Conservation (phyloP, 2,888 invertebrate genomes). For the Leptopilina drosophilae region DNA sequence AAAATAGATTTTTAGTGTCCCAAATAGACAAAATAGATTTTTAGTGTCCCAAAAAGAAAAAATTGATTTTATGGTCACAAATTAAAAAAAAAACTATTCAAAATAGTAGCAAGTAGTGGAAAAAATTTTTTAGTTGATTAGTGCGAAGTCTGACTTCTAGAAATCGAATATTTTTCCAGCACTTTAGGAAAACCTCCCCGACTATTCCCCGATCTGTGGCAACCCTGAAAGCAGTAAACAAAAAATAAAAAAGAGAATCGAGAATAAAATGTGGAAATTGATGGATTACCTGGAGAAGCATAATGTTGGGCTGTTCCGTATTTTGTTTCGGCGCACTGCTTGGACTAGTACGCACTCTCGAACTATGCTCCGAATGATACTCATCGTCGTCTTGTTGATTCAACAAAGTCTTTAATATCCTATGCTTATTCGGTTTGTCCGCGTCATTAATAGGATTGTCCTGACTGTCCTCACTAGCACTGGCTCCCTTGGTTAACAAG, state of each 20-base stretch:
- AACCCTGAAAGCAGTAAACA: not conserved
- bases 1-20: no score
- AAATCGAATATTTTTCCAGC: no score
- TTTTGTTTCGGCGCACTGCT: conserved; percentile 66
- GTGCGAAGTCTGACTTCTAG: no score
- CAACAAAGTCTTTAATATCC: conserved; percentile 81
- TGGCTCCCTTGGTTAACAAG: conserved; percentile 76
- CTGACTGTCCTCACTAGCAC: conserved; percentile 62
- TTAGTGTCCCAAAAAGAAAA: no score
- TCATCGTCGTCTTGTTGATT: conserved; percentile 84
- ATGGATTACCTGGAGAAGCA: conserved; percentile 82
- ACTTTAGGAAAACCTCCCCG: no score
- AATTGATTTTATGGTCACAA: no score
- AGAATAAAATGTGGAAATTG: not conserved
- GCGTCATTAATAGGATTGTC: conserved; percentile 61
- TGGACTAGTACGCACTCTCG: conserved; percentile 76
- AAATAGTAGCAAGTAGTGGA: no score
- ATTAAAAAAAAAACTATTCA: no score
- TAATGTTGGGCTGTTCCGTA: conserved; percentile 78
- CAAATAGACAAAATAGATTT: no score
- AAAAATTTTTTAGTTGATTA: no score
- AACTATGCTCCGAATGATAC: conserved; percentile 77
- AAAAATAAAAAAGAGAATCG: not conserved
- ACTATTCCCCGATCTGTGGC: no score
- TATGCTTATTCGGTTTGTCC: conserved; percentile 77